phyloP scores from a whole-genome alignment of 2,888 invertebrate genomes.

The Coleophora flavipennella region DNA sequence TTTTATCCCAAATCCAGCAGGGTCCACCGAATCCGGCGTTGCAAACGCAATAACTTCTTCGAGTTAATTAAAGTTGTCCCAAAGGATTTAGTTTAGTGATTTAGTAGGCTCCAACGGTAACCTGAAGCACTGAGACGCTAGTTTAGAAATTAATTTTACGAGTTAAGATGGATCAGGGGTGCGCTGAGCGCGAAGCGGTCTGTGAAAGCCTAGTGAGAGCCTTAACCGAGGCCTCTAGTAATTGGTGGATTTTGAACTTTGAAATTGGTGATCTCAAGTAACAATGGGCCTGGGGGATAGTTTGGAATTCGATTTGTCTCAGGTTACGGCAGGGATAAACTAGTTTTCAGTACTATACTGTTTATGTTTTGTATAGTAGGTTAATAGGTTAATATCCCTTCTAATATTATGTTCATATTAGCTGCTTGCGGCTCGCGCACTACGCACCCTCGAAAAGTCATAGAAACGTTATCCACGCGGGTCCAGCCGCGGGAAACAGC shows the following conservation, averaged over 20 bases:
- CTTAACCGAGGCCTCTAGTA: conserved; percentile 5
- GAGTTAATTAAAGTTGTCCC: conserved; percentile 51
- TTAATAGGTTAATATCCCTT: too few relatives aligned
- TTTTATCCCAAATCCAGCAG: too few relatives aligned
- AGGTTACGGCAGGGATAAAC: neutral
- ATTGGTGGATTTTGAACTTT: conserved; percentile 2
- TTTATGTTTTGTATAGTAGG: too few relatives aligned
- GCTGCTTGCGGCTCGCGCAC: too few relatives aligned
- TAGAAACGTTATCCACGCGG: too few relatives aligned
- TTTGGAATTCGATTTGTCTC: neutral
- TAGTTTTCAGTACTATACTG: too few relatives aligned
- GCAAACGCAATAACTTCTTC: conserved; percentile 31
- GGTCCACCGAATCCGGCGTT: conserved; percentile 1
- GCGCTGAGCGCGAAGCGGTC: neutral
- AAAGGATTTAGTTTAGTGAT: conserved; percentile 37
- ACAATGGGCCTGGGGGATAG: neutral
- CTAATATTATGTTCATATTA: too few relatives aligned
- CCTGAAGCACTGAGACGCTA: conserved; percentile 15
- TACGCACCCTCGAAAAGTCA: too few relatives aligned
- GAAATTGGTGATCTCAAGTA: neutral
- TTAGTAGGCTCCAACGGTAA: conserved; percentile 28
- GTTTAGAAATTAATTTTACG: conserved; percentile 40
- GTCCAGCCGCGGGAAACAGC: too few relatives aligned
- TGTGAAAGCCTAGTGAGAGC: neutral
- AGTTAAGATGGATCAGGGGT: conserved; percentile 11